Conservation (phyloP, 2,888 invertebrate species). For the Sinelater perroti region DNA sequence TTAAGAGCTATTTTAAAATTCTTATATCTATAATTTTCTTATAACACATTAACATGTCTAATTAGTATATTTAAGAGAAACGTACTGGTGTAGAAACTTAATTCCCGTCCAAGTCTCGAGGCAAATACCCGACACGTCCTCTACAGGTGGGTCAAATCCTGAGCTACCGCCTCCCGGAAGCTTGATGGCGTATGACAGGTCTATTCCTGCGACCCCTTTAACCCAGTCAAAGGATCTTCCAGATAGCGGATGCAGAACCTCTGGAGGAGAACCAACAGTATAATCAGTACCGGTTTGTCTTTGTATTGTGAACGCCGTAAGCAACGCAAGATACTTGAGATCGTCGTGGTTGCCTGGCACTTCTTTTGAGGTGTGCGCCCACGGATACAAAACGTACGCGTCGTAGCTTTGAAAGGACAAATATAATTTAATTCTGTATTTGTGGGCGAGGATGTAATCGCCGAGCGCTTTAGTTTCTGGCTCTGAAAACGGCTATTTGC, state of each 20-base stretch:
- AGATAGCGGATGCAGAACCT: constrained; percentile 64
- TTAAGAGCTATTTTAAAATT: too few species aligned
- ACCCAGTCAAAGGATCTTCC: constrained; percentile 76
- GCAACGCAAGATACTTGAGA: constrained; percentile 61
- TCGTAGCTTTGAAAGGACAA: constrained; percentile 81
- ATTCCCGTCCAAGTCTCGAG: constrained; percentile 69
- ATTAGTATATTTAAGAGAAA: too few species aligned
- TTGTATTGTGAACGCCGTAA: constrained; percentile 60
- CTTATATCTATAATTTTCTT: too few species aligned
- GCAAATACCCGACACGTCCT: constrained; percentile 66
- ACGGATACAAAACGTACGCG: constrained; percentile 72
- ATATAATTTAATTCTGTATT: constrained; percentile 68
- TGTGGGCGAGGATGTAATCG: constrained; percentile 64
- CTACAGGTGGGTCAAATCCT: constrained; percentile 68
- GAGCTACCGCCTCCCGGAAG: constrained; percentile 61
- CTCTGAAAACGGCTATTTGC: constrained; percentile 61
- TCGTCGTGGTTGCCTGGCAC: constrained; percentile 63
- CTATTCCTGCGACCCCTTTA: constrained; percentile 64
- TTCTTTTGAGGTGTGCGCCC: constrained; percentile 68
- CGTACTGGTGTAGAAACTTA: too few species aligned
- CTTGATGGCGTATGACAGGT: constrained; percentile 71
- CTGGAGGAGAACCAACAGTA: constrained; percentile 60
- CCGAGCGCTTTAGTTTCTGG: constrained; percentile 67
- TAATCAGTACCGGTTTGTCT: constrained; percentile 59
- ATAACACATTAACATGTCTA: too few species aligned